Conservation (phyloP, 2,797 vertebrate genomes). For the Rhinichthys osculus region DNA sequence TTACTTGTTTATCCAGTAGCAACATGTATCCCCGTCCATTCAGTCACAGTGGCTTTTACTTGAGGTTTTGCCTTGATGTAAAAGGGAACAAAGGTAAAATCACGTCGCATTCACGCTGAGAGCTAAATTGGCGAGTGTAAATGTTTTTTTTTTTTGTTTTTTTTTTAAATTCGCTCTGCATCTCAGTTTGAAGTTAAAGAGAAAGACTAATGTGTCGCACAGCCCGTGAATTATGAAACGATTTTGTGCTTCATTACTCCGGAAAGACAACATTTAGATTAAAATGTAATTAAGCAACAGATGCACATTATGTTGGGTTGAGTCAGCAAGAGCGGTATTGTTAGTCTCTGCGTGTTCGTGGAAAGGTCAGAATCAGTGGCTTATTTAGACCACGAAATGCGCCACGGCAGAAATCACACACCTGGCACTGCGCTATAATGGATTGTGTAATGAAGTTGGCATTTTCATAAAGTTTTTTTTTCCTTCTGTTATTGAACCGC, state of each 20-base stretch:
- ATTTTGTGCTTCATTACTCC: constrained; percentile 61
- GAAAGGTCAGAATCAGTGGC: constrained; percentile 47
- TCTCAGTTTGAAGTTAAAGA: constrained; percentile 30
- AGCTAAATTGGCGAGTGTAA: constrained; percentile 48
- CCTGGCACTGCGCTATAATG: constrained; percentile 30
- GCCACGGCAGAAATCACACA: constrained; percentile 8
- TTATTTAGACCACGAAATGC: constrained; percentile 27
- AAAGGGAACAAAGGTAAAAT: constrained; percentile 24
- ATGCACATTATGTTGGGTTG: constrained; percentile 46
- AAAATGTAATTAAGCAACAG: constrained; percentile 58
- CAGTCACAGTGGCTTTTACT: constrained; percentile 2
- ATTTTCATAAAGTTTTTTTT: constrained; percentile 26
- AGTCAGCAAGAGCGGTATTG: constrained; percentile 18
- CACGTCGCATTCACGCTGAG: constrained; percentile 32
- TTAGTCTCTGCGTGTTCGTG: constrained; percentile 42
- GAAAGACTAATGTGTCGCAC: constrained; percentile 27
- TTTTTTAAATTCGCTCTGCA: constrained; percentile 13
- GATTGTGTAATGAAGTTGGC: constrained; percentile 29
- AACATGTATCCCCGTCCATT: constrained; percentile 21
- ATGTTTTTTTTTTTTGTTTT: constrained; percentile 51
- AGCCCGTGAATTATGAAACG: constrained; percentile 51
- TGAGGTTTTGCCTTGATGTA: not conserved
- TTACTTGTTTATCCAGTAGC: constrained; percentile 35
- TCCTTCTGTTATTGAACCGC: constrained; percentile 6
- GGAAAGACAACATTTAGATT: constrained; percentile 61